Evolutionary conservation across 2,797 vertebrate genomes (phyloP).

Genomic region (Poecilia picta): DNA sequence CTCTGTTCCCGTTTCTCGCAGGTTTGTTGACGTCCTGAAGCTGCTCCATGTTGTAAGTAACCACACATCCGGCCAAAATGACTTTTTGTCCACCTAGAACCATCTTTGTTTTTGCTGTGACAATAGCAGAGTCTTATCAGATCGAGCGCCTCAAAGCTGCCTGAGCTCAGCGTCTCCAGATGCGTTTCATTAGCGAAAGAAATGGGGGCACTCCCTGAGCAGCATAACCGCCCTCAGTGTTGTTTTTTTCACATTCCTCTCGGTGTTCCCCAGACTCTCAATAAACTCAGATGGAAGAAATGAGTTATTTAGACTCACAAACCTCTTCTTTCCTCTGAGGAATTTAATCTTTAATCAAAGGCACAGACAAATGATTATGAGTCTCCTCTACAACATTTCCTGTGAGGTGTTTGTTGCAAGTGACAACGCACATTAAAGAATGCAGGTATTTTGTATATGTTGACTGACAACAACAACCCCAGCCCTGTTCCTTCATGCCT

Average conservation of each 20-base stretch:
- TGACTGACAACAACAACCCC: neutral
- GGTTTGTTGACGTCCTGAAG: slow-evolving; percentile 97
- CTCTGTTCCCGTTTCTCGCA: slow-evolving; percentile 65
- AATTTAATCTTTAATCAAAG: slow-evolving; percentile 1
- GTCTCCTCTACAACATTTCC: slow-evolving; percentile 15
- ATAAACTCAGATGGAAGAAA: slow-evolving; percentile 19
- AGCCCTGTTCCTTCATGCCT: neutral
- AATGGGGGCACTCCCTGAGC: slow-evolving; percentile 49
- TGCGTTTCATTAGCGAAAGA: slow-evolving; percentile 59
- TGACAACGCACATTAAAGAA: neutral
- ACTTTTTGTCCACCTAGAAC: slow-evolving; percentile 8
- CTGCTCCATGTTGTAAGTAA: slow-evolving; percentile 97
- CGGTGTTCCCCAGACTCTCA: slow-evolving; percentile 23
- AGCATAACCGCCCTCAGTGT: slow-evolving; percentile 29
- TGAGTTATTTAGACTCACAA: neutral
- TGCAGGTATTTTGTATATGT: neutral
- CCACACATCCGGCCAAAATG: neutral
- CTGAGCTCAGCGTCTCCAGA: slow-evolving; percentile 55
- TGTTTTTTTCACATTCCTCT: slow-evolving; percentile 49
- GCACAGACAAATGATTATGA: neutral
- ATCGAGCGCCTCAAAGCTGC: slow-evolving; percentile 14
- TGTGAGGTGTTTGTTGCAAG: neutral
- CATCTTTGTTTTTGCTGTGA: slow-evolving; percentile 6
- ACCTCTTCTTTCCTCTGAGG: slow-evolving; percentile 5
- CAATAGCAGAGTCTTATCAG: slow-evolving; percentile 22